phyloP scores from a whole-genome alignment of 1,140 invertebrate species.

The Yoshiicerus persimilis region DNA sequence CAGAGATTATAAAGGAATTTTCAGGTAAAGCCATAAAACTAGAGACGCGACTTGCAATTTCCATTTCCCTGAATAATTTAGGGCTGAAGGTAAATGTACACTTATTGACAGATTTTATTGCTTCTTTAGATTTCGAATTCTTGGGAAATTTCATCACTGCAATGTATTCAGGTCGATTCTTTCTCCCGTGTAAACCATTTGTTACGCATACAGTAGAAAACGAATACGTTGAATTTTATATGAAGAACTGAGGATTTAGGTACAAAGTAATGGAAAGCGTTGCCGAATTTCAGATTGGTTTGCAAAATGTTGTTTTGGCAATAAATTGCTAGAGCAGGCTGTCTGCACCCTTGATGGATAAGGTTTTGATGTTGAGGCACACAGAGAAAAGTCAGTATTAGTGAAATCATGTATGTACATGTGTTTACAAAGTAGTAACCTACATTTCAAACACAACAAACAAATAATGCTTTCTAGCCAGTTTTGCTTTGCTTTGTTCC shows the following conservation, averaged over 20 bases:
- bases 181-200: too few relatives aligned
- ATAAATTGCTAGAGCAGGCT: background rate
- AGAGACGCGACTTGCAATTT: background rate
- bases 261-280: too few relatives aligned
- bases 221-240: too few relatives aligned
- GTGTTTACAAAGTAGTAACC: background rate
- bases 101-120: background rate
- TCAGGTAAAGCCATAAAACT: background rate
- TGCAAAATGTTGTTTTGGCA: background rate
- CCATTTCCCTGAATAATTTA: background rate
- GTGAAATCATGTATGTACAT: background rate
- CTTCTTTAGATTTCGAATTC: too few relatives aligned
- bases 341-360: constrained; percentile 23
- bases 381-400: background rate
- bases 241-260: too few relatives aligned
- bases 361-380: background rate
- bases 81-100: background rate
- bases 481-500: background rate
- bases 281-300: background rate
- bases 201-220: too few relatives aligned
- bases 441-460: background rate
- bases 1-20: background rate
- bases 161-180: too few relatives aligned
- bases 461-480: background rate
- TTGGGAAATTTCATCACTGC: too few relatives aligned